A percentile compares a stretch with the other conserved stretches of the same genome.
Conservation (phyloP, 35 echinoderm and acorn worm species). For the Nesometra sesokonis region DNA sequence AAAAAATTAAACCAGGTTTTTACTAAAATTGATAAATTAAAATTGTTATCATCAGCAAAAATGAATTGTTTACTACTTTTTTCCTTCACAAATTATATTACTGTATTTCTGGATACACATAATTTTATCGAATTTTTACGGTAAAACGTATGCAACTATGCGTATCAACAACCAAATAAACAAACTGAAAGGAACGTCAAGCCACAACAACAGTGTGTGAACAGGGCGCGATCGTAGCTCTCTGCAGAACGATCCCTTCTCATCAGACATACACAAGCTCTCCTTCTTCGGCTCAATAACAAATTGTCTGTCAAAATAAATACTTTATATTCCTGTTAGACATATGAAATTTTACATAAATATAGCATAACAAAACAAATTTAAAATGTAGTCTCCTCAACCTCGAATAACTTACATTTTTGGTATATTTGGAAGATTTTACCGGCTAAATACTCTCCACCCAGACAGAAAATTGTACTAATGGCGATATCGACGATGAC, state of each 20-base stretch:
- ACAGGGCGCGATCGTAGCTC: not conserved
- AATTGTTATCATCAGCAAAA: no score
- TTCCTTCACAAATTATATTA: no score
- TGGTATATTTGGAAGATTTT: constrained; percentile 1
- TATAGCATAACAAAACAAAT: not conserved
- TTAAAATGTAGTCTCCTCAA: not conserved
- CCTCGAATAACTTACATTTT: not conserved
- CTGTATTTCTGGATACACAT: no score
- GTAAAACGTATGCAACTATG: no score
- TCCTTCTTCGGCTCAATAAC: not conserved
- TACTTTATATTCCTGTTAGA: not conserved
- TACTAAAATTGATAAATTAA: no score
- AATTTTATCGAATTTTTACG: no score
- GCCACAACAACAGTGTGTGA: no score
- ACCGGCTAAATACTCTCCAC: not conserved
- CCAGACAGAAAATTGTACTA: not conserved
- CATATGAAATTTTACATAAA: not conserved
- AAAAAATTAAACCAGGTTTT: no score
- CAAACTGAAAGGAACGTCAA: no score
- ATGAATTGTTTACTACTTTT: no score
- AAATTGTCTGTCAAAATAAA: not conserved
- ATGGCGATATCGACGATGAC: not conserved
- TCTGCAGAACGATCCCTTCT: no score
- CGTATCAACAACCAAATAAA: no score
- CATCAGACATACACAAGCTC: not conserved